Percentiles rank a stretch among this genome's conserved stretches.
phyloP scores from a whole-genome alignment of 2,888 invertebrate species.

The Diadegma fenestrale region DNA sequence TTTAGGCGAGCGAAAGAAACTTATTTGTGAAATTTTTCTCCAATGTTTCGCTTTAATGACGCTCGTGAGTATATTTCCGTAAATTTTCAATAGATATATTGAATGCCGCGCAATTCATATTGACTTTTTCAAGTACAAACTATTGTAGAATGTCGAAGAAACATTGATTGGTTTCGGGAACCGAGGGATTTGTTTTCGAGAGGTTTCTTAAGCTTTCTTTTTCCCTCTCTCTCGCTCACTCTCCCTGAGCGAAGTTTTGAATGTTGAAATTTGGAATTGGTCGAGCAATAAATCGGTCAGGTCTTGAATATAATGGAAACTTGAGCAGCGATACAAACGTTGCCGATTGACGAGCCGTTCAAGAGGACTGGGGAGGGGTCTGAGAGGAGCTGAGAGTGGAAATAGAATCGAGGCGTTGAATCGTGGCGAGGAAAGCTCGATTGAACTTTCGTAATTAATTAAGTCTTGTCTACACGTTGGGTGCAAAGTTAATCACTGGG shows the following conservation, averaged over 20 bases:
- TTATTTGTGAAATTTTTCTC: neutral
- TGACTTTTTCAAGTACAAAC: neutral
- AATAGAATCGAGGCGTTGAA: slow-evolving; percentile 39
- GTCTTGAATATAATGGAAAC: slow-evolving; percentile 31
- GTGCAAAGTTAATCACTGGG: slow-evolving; percentile 69
- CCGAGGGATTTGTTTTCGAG: slow-evolving; percentile 1
- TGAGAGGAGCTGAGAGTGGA: neutral
- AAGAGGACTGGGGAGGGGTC: neutral
- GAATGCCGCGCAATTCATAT: neutral
- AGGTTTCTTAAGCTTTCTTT: neutral
- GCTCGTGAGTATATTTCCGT: neutral
- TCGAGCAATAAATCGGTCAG: slow-evolving; percentile 19
- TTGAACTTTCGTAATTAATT: slow-evolving; percentile 72
- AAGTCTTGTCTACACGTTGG: slow-evolving; percentile 69
- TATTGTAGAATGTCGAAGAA: neutral
- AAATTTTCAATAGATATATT: neutral
- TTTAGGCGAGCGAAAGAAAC: neutral
- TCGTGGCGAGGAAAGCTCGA: slow-evolving; percentile 64
- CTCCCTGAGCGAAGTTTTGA: neutral
- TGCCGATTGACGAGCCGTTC: neutral
- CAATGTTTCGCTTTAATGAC: neutral
- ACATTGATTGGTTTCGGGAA: neutral
- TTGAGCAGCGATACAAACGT: neutral
- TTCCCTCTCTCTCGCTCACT: neutral
- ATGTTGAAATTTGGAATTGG: slow-evolving; percentile 18